Evolutionary conservation across 2,113 vertebrate genomes (phyloP).

Genomic region (Nothocercus nigrocapillus): DNA sequence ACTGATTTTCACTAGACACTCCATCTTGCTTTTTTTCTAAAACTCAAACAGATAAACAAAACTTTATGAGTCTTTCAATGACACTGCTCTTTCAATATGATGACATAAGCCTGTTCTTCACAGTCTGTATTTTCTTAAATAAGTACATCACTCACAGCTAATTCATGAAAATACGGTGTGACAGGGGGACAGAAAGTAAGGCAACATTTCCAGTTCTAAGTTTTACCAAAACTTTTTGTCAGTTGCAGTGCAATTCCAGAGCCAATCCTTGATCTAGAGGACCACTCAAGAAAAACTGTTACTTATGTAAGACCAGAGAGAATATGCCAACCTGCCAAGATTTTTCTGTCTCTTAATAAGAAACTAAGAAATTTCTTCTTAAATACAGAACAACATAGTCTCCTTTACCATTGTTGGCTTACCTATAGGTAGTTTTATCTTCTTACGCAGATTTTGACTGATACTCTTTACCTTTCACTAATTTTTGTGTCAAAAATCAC

Average conservation of each 20-base stretch:
- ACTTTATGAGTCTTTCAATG: neutral
- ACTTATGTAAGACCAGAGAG: neutral
- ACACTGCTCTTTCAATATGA: neutral
- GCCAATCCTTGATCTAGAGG: neutral
- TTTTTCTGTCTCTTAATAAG: neutral
- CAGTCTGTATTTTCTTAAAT: neutral
- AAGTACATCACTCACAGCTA: neutral
- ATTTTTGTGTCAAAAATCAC: neutral
- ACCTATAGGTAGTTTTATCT: neutral
- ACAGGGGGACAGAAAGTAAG: neutral
- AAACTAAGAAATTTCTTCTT: neutral
- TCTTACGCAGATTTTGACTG: neutral
- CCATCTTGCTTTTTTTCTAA: neutral
- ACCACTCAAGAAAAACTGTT: neutral
- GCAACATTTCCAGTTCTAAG: neutral
- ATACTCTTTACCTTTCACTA: neutral
- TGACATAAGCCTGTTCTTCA: constrained; percentile 15
- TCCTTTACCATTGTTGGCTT: neutral
- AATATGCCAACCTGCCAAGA: neutral
- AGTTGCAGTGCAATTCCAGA: neutral
- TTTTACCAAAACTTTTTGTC: neutral
- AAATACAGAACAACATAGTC: neutral
- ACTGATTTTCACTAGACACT: neutral
- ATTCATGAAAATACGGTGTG: neutral
- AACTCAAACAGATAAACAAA: neutral